These are phyloP conservation scores for Dinomys branickii DNA, from an alignment of 2,113 vertebrate genomes.

Conservation along the genomic window DNA sequence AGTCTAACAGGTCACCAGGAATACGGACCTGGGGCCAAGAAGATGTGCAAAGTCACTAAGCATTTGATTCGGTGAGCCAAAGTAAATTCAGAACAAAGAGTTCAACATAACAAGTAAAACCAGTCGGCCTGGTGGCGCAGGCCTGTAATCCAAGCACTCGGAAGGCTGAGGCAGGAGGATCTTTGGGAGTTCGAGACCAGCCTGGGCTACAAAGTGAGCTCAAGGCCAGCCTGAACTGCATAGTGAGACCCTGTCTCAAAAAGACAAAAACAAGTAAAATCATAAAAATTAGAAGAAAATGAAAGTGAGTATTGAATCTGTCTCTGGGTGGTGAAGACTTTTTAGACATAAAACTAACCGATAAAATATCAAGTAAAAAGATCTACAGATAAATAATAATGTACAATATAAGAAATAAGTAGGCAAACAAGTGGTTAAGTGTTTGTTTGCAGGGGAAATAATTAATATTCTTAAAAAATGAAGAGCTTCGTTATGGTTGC, in stretches of 20 bases:
- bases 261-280: background rate
- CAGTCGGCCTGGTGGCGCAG: no score
- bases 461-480: slow-evolving; percentile 40
- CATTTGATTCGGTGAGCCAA: background rate
- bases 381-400: slow-evolving; percentile 31
- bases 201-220: no score
- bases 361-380: slow-evolving; percentile 6
- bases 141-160: no score
- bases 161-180: no score
- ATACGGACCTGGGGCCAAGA: background rate
- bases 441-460: slow-evolving; percentile 32
- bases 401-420: slow-evolving; percentile 13
- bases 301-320: slow-evolving; percentile 23
- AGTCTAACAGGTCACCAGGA: background rate
- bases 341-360: slow-evolving; percentile 40
- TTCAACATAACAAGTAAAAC: slow-evolving; percentile 8
- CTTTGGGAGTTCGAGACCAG: no score
- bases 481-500: no score
- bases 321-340: background rate
- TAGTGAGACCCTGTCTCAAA: no score
- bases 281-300: slow-evolving; percentile 43
- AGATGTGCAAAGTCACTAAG: slow-evolving; percentile 37
- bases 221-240: no score
- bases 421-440: slow-evolving; percentile 46
- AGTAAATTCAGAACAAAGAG: slow-evolving; percentile 37